Evolutionary conservation across 23 tunicate species (phyloP).

Genomic region (Trididemnum clinides): DNA sequence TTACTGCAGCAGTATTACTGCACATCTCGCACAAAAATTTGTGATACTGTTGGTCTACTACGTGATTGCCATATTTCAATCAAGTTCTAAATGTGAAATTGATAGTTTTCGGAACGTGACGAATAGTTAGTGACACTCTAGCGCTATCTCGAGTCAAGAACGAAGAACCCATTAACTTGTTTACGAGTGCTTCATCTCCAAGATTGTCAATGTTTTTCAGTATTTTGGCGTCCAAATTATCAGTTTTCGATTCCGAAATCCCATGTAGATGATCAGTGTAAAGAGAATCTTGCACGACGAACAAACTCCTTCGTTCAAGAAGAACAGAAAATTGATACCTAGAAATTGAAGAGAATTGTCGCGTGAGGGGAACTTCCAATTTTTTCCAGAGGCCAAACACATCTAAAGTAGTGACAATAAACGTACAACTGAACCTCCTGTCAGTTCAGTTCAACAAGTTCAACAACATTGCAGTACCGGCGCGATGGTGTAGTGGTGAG

Average conservation of each 20-base stretch:
- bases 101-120: constrained; percentile 67
- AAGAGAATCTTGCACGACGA: constrained; percentile 46
- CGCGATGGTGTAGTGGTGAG: no score
- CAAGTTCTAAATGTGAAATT: constrained; percentile 44
- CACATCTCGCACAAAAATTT: no score
- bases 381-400: no score
- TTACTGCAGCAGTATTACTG: no score
- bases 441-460: no score
- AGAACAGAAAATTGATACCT: constrained; percentile 48
- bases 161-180: not conserved
- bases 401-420: no score
- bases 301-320: constrained; percentile 66
- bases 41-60: no score
- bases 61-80: no score
- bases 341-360: no score
- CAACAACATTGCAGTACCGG: no score
- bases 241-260: constrained; percentile 35
- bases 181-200: not conserved
- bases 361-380: no score
- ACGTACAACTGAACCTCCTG: no score
- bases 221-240: not conserved
- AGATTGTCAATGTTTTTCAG: constrained; percentile 36
- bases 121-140: constrained; percentile 70
- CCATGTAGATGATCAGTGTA: constrained; percentile 67
- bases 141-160: not conserved